These are phyloP conservation scores for Mystacides longicornis DNA, from an alignment of 2,888 invertebrate species.

Conservation along the genomic window DNA sequence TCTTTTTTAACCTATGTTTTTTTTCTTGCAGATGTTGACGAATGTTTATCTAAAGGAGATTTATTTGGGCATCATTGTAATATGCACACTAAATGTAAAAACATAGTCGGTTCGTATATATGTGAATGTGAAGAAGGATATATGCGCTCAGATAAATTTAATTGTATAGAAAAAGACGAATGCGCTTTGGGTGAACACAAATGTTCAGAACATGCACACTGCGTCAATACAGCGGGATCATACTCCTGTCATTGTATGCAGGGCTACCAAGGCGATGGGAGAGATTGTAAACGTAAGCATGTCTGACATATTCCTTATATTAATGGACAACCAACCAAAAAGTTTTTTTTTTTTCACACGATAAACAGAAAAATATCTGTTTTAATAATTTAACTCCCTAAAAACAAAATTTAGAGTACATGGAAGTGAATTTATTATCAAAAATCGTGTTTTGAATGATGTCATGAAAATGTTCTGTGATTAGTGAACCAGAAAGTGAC, in stretches of 20 bases:
- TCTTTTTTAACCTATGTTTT: no score
- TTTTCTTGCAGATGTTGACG: constrained; percentile 66
- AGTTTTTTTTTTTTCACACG: no score
- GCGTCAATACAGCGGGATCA: constrained; percentile 75
- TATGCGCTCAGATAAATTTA: constrained; percentile 67
- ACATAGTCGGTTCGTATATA: constrained; percentile 72
- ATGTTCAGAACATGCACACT: constrained; percentile 69
- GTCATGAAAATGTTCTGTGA: no score
- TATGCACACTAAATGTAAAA: constrained; percentile 75
- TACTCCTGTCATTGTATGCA: constrained; percentile 66
- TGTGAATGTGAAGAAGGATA: constrained; percentile 81
- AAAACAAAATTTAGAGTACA: background rate
- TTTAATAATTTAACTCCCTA: background rate
- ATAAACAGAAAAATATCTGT: background rate
- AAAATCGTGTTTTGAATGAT: no score
- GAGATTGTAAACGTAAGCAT: constrained; percentile 68
- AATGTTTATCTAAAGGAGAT: constrained; percentile 72
- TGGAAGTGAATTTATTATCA: no score
- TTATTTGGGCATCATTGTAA: constrained; percentile 79
- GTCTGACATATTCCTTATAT: background rate
- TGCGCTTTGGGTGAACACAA: constrained; percentile 63
- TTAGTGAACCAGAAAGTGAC: no score
- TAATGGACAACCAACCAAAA: no score
- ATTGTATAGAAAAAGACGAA: constrained; percentile 75
- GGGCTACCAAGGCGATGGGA: constrained; percentile 74